Conservation (phyloP, 2,797 vertebrate species). For the Chlorospingus semifuscus region DNA sequence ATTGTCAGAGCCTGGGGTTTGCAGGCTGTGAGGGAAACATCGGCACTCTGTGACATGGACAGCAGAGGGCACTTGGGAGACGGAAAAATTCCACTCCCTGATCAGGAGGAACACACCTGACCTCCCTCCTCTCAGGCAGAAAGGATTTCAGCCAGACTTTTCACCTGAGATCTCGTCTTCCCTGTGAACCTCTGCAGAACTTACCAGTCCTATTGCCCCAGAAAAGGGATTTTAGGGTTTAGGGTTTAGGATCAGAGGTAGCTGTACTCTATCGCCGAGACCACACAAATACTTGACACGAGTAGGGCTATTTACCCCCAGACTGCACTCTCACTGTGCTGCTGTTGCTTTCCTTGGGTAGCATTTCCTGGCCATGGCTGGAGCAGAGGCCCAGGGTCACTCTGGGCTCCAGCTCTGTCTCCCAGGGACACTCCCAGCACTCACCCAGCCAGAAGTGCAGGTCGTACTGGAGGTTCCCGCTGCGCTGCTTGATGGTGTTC, state of each 20-base stretch:
- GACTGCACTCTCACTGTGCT: neutral
- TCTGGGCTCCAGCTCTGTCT: neutral
- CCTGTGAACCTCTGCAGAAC: neutral
- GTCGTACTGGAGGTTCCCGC: constrained; percentile 90
- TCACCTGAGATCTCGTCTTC: neutral
- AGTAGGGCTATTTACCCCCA: neutral
- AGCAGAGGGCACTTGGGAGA: neutral
- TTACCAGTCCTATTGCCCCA: neutral
- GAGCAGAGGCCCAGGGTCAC: neutral
- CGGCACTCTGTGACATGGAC: rapidly evolving
- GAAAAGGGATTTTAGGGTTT: neutral
- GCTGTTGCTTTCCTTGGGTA: neutral
- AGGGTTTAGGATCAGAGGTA: neutral
- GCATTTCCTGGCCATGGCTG: neutral
- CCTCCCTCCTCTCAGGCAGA: neutral
- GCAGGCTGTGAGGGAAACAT: neutral
- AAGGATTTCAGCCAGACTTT: neutral
- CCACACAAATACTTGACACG: neutral
- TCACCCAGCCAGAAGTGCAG: constrained; percentile 97
- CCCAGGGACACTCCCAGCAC: neutral
- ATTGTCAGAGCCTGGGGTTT: neutral
- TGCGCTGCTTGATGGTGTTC: constrained; percentile 92
- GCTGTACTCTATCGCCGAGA: neutral
- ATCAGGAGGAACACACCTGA: neutral
- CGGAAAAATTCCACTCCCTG: neutral